Conservation (phyloP, 1,140 invertebrate species). For the Drosophila sechellia region DNA sequence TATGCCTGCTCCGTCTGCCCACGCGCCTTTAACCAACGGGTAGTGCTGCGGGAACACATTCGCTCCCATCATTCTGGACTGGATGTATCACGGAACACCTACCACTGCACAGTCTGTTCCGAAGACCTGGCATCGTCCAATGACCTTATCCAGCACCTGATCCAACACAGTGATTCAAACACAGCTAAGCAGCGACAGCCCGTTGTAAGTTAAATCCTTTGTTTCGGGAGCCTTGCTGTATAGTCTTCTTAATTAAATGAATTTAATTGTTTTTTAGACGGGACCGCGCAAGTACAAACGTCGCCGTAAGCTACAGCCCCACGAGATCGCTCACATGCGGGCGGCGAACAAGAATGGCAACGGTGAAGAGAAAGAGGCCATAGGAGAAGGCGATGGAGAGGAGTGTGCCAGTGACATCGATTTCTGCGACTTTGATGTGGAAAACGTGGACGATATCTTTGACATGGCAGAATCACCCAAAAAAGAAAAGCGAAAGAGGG, state of each 20-base stretch:
- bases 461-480: conserved; percentile 80
- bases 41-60: conserved; percentile 92
- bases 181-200: conserved; percentile 91
- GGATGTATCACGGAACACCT: conserved; percentile 87
- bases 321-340: conserved; percentile 86
- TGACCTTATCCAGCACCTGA: conserved; percentile 91
- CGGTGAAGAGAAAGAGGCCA: conserved; percentile 41
- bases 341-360: conserved; percentile 58
- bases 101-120: conserved; percentile 90
- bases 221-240: no score
- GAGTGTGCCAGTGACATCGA: conserved; percentile 76
- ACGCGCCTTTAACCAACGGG: conserved; percentile 93
- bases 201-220: conserved; percentile 85
- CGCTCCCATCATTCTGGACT: conserved; percentile 92
- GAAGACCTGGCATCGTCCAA: conserved; percentile 88
- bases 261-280: conserved; percentile 78
- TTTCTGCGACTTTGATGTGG: conserved; percentile 74
- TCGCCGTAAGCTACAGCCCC: conserved; percentile 89
- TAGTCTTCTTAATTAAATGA: background rate
- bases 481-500: conserved; percentile 59
- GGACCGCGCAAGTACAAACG: conserved; percentile 92
- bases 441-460: conserved; percentile 84
- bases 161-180: conserved; percentile 92
- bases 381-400: conserved; percentile 50
- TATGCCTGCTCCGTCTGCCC: conserved; percentile 98